Evolutionary conservation across 1,140 invertebrate species (phyloP).

Genomic region (Nephotettix cincticeps): DNA sequence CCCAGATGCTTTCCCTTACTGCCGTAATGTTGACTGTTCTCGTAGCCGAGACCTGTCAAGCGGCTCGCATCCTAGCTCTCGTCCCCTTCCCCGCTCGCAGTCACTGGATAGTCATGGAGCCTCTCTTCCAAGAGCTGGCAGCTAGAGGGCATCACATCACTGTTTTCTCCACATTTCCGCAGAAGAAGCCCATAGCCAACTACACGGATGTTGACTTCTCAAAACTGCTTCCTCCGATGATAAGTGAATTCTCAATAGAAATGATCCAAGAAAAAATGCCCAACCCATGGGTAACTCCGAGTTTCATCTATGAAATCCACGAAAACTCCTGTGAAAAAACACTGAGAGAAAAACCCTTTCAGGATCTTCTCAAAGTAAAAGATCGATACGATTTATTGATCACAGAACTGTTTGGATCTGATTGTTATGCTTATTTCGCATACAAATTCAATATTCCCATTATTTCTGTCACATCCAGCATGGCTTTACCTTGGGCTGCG

Average conservation of each 20-base stretch:
- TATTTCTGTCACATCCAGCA: slow-evolving; percentile 55
- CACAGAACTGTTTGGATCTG: slow-evolving; percentile 40
- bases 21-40: neutral
- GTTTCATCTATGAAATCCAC: neutral
- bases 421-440: slow-evolving; percentile 37
- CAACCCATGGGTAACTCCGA: neutral
- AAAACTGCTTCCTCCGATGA: neutral
- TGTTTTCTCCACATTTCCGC: slow-evolving; percentile 52
- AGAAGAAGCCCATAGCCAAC: slow-evolving; percentile 51
- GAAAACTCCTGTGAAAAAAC: slow-evolving; percentile 1
- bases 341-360: slow-evolving; percentile 43
- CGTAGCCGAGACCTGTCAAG: neutral
- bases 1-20: too few relatives aligned
- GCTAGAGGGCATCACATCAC: slow-evolving; percentile 57
- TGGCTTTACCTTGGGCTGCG: slow-evolving; percentile 60
- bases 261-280: neutral
- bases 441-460: slow-evolving; percentile 56
- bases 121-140: slow-evolving; percentile 55
- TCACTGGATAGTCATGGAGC: slow-evolving; percentile 57
- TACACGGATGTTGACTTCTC: slow-evolving; percentile 49
- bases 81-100: slow-evolving; percentile 43
- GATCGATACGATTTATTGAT: slow-evolving; percentile 44
- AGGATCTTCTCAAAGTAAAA: slow-evolving; percentile 50
- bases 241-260: neutral
- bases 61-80: slow-evolving; percentile 25